Evolutionary conservation across 2,888 invertebrate genomes (phyloP), one percentile per base, ranked within the genome.

Genomic region (Formica aserva): DNA sequence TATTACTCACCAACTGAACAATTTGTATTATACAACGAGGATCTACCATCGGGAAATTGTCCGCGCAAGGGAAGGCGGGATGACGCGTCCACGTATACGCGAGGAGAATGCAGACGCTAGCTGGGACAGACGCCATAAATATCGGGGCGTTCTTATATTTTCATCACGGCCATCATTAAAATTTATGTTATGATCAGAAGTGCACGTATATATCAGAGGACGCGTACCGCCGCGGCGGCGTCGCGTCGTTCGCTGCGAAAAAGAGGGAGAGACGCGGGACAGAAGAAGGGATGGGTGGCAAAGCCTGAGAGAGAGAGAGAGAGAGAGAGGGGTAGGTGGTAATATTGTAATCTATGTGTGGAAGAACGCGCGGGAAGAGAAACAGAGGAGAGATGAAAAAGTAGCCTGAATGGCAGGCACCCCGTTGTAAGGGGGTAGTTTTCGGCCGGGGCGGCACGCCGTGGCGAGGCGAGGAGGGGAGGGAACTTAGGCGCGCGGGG

Each of bases 341-440:
- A 93, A 94, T 94, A 94, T 94, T 94, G 94, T 94, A 94, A 94
- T 94, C 94, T 94, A 94, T 94, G 94, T 93, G 93, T 92, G 92
- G 91, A 94, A 94, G 93, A 93, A 94, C 92, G 93, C 91, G 92
- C 91, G 92, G 90, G 90, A 92, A 90, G 93, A 93, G 93, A 86
- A 91, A 90, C 86, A 91, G 88, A 89, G 89, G 91, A 88, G 91
- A 89, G 91, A 94, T 94, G 94, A 94, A 94, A 94, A 94, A 94
- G 93, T 94, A 92, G 93, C 93, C 91, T 89, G 91, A 94, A 93
- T 92, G 92, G 92, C 92, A 90, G 85, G 81, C 87, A 89, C 90
- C 88, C 88, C 87, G 91, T 88, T 91, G 89, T 92, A 91, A 93
- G 93, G 90, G 63, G 92, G 92, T 92, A 92, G 92, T 92, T 92